phyloP scores from a whole-genome alignment of 2,888 invertebrate genomes.

The Tipula confusa region DNA sequence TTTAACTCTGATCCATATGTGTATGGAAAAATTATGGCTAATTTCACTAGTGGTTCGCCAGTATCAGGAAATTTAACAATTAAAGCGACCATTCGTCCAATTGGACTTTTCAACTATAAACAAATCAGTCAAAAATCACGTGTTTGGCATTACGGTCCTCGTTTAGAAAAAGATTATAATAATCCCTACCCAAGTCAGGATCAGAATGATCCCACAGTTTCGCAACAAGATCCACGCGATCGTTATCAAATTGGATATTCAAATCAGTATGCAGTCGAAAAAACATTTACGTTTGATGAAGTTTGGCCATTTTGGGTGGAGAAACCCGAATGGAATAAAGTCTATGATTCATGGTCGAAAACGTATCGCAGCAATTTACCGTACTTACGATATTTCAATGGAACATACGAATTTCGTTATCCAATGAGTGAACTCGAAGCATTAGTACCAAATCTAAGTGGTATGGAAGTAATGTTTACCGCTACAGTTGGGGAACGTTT shows the following conservation, averaged over 20 bases:
- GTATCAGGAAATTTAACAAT: constrained; percentile 85
- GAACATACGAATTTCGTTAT: constrained; percentile 81
- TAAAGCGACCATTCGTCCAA: constrained; percentile 69
- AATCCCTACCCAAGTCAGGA: neutral
- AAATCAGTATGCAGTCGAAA: constrained; percentile 59
- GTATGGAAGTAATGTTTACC: constrained; percentile 76
- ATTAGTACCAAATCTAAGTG: constrained; percentile 63
- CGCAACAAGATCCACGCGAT: constrained; percentile 40
- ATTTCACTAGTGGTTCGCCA: constrained; percentile 91
- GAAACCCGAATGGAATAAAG: constrained; percentile 55
- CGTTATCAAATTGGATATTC: constrained; percentile 49
- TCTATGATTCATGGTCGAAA: constrained; percentile 45
- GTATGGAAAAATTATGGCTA: constrained; percentile 84
- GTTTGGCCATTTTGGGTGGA: constrained; percentile 76
- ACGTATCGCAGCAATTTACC: constrained; percentile 58
- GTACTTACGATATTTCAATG: constrained; percentile 76
- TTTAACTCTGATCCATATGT: constrained; percentile 81
- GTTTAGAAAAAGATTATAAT: constrained; percentile 37
- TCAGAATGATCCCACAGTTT: constrained; percentile 31
- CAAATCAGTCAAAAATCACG: constrained; percentile 54
- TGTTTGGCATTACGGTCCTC: constrained; percentile 44
- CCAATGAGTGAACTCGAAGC: constrained; percentile 73
- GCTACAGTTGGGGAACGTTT: constrained; percentile 86
- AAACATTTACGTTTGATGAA: constrained; percentile 75
- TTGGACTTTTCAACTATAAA: constrained; percentile 58